These are phyloP conservation scores for Drosophila colorata DNA, from an alignment of 2,888 invertebrate species.

Conservation along the genomic window DNA sequence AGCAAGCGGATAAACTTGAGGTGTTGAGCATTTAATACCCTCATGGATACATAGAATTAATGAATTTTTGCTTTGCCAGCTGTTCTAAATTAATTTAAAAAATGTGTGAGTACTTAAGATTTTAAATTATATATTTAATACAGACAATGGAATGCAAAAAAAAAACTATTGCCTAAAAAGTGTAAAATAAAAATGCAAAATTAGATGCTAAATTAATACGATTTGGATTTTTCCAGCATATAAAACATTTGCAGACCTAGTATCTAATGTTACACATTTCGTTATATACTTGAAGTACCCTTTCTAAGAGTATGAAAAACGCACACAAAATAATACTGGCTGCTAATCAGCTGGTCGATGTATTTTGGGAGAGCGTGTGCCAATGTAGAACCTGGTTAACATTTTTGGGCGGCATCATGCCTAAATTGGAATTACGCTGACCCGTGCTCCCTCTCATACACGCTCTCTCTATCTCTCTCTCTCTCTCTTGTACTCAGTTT, in stretches of 20 bases:
- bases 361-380: slow-evolving; percentile 46
- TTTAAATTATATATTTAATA: too few species aligned
- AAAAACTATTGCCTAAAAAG: too few species aligned
- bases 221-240: too few species aligned
- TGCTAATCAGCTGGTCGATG: slow-evolving; percentile 54
- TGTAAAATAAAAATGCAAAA: too few species aligned
- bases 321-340: slow-evolving; percentile 1
- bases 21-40: slow-evolving; percentile 14
- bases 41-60: neutral
- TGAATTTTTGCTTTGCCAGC: neutral
- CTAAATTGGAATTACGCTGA: slow-evolving; percentile 66
- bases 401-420: slow-evolving; percentile 61
- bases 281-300: neutral
- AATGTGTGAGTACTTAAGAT: too few species aligned
- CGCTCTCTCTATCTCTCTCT: neutral
- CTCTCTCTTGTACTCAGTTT: neutral
- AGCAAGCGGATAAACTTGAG: neutral
- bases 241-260: too few species aligned
- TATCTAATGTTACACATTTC: too few species aligned
- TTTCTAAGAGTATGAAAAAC: neutral
- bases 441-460: neutral
- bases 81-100: neutral
- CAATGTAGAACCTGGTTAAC: slow-evolving; percentile 25
- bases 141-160: too few species aligned
- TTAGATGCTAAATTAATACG: too few species aligned